Base-by-base conservation (phyloP, 37 sponge, comb jelly and placozoan species). In the Hexactinellida sp. region DNA sequence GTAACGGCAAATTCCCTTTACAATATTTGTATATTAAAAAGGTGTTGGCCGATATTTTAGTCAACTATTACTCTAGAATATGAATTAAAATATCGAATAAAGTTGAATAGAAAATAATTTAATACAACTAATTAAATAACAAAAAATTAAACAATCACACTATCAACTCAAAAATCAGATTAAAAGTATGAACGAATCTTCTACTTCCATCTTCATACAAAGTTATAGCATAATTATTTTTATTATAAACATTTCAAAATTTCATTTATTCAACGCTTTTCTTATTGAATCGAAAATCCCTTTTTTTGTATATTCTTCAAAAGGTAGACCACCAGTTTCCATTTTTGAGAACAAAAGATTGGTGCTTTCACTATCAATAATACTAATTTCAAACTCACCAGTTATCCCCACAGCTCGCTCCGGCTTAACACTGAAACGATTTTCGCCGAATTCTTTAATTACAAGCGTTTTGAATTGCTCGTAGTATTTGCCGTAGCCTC, bases 101-200 rank as follows among this genome's bases (percentile, higher is more conserved):
- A n/a, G n/a, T n/a, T n/a, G n/a, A n/a, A n/a, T n/a, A n/a, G n/a
- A n/a, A n/a, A n/a, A n/a, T n/a, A n/a, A n/a, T n/a, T n/a, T n/a
- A n/a, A n/a, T n/a, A n/a, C n/a, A n/a, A n/a, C n/a, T n/a, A n/a
- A n/a, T n/a, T n/a, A n/a, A n/a, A n/a, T n/a, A n/a, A 19, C 52
- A 32, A 63, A 63, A 63, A 63, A 10, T 63, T 10, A 63, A 63
- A 32, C 3, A 63, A 63, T 25, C 76, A 63, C 34, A 63, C 32
- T 63, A 63, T n/a, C 34, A 63, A 63, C 76, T 32, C 32, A 63
- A 63, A 63, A 63, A 63, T 63, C 76, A 63, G 76, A 63, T 63
- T 63, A n/a, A 63, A 63, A 63, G 76, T 63, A 63, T 63, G 76
- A 63, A 63, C 76, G 76, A 63, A 63, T 63, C 76, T 63, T 10